phyloP scores from a whole-genome alignment of 30 jellyfish, hydroid and myxozoan genomes.

The Aurelia sp. region DNA sequence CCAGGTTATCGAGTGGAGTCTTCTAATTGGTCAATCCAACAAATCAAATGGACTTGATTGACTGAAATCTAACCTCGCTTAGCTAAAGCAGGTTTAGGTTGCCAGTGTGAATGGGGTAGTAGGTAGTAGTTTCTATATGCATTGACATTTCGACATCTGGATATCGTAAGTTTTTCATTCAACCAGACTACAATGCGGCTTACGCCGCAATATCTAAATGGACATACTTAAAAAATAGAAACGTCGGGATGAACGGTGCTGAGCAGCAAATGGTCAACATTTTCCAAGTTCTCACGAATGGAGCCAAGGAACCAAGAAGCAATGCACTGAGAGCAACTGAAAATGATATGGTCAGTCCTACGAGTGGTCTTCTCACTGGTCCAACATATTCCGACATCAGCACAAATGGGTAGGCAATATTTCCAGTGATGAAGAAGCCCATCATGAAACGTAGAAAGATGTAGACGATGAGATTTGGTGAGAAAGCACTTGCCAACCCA shows the following conservation, averaged over 20 bases:
- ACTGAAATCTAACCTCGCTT: too few relatives aligned
- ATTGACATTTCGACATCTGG: too few relatives aligned
- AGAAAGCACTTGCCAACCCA: slow-evolving; percentile 53
- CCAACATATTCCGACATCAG: slow-evolving; percentile 78
- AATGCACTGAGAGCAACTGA: slow-evolving; percentile 29
- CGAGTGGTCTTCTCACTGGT: slow-evolving; percentile 63
- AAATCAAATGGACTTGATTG: too few relatives aligned
- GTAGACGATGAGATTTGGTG: slow-evolving; percentile 65
- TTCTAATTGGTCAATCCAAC: too few relatives aligned
- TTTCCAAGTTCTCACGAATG: slow-evolving; percentile 77
- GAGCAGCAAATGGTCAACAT: slow-evolving; percentile 58
- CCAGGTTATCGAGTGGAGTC: too few relatives aligned
- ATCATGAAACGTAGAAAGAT: slow-evolving; percentile 52
- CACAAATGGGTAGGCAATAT: slow-evolving; percentile 60
- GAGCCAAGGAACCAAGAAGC: slow-evolving; percentile 72
- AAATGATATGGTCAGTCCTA: slow-evolving; percentile 64
- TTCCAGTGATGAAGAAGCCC: slow-evolving; percentile 78
- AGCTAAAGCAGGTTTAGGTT: too few relatives aligned
- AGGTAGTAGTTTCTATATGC: too few relatives aligned
- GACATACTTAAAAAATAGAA: slow-evolving; percentile 60
- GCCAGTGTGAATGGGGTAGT: too few relatives aligned
- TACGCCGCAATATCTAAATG: background rate
- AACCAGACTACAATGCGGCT: too few relatives aligned
- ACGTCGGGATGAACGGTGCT: slow-evolving; percentile 55
- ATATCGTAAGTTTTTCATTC: too few relatives aligned